Evolutionary conservation across 2,888 invertebrate genomes (phyloP).

Genomic region (Apamea sordens): DNA sequence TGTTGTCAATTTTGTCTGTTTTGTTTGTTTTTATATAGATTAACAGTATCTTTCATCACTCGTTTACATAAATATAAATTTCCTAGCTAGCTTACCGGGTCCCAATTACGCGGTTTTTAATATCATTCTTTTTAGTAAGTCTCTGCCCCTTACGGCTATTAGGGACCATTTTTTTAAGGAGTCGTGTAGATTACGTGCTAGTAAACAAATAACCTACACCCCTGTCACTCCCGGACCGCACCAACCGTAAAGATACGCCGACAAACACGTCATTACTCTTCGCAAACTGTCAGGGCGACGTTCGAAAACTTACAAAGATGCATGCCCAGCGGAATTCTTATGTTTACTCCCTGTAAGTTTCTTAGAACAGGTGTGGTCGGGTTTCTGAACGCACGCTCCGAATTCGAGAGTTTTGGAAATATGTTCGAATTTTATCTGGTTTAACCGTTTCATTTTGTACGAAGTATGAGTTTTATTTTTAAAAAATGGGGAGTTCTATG

Average conservation of each 20-base stretch:
- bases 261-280: conserved; percentile 73
- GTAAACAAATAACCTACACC: conserved; percentile 30
- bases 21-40: too few relatives aligned
- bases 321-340: conserved; percentile 71
- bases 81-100: not conserved
- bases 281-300: conserved; percentile 68
- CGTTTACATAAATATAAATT: not conserved
- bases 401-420: conserved; percentile 57
- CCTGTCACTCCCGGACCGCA: conserved; percentile 45
- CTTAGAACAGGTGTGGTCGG: conserved; percentile 62
- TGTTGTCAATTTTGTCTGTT: too few relatives aligned
- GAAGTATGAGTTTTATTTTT: not conserved
- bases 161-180: not conserved
- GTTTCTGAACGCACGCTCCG: conserved; percentile 48
- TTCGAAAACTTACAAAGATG: conserved; percentile 72
- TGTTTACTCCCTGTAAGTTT: conserved; percentile 72
- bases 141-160: too few relatives aligned
- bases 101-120: not conserved
- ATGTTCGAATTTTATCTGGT: conserved; percentile 27
- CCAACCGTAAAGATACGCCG: conserved; percentile 70
- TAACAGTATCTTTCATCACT: not conserved
- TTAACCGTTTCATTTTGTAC: not conserved
- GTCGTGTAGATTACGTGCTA: not conserved
- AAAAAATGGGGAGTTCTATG: too few relatives aligned
- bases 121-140: too few relatives aligned